Evolutionary conservation across 2,113 vertebrate genomes (phyloP).

Genomic region (Chaetodon auriga): DNA sequence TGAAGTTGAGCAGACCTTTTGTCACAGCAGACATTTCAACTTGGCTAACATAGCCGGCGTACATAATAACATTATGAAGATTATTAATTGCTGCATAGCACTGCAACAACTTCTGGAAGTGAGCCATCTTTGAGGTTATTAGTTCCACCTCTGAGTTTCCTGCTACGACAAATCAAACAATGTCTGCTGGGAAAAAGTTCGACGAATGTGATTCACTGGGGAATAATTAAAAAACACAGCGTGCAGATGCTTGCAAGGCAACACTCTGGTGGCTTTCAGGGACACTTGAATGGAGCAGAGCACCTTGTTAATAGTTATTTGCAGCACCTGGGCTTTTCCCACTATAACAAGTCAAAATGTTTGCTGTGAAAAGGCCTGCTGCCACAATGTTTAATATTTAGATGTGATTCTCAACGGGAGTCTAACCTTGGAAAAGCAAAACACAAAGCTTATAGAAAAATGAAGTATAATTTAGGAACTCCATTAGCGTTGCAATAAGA

Average conservation of each 20-base stretch:
- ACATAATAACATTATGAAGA: background rate
- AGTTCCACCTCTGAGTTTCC: slow-evolving; percentile 31
- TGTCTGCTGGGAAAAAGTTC: background rate
- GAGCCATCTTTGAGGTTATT: slow-evolving; percentile 9
- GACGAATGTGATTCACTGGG: background rate
- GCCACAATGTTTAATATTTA: too few species aligned
- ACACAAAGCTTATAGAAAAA: background rate
- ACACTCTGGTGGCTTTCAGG: background rate
- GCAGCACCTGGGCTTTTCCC: background rate
- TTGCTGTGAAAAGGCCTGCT: background rate
- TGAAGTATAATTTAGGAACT: background rate
- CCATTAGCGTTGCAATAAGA: background rate
- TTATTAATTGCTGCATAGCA: background rate
- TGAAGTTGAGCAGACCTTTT: background rate
- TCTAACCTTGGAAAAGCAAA: background rate
- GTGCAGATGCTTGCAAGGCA: background rate
- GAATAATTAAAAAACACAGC: background rate
- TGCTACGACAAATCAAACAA: background rate
- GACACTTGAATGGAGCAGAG: background rate
- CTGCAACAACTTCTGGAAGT: background rate
- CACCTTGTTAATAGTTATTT: background rate
- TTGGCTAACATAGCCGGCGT: background rate
- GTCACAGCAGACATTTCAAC: background rate
- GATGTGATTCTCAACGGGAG: background rate
- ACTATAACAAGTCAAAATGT: background rate